Evolutionary conservation across 2,797 vertebrate species (phyloP), one percentile per base, ranked within the genome.

Genomic region (Sebastes miniatus): DNA sequence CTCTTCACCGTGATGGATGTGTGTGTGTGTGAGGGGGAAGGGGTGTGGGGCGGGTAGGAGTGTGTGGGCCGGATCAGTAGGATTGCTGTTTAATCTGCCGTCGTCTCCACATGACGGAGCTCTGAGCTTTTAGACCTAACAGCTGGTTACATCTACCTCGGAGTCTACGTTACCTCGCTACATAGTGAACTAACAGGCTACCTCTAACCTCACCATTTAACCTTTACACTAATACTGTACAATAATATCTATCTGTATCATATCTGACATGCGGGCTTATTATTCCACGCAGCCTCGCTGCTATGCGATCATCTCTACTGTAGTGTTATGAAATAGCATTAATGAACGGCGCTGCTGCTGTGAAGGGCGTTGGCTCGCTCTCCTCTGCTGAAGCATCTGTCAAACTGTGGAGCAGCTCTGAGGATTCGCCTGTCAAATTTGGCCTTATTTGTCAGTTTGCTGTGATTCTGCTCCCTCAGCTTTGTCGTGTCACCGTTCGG

Each of bases 41-140:
- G 61, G 58, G 63, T 14, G 64, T 29, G 76, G 39, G 74, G 47
- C n/a, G 18, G 39, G 73, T 67, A 32, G 5, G 39, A 63, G 69
- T 84, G 88, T 86, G 88, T 90, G 90, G 86, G 85, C 77, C 89
- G 82, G 88, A 94, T 91, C 88, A 90, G 87, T 69, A 54, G 92
- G 91, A 95, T 92, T 92, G 88, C 75, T 66, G 81, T 91, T 92
- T 95, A 95, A 95, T 95, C 92, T 93, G 89, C 82, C 22, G 72
- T 80, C 39, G 75, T 89, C 82, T 81, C 91, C 84, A 84, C 84
- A 82, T 63, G 82, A 84, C 75, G 12, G 71, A 84, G 81, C 84
- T 80, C 76, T 47, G 82, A 86, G 87, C 83, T 85, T 88, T 91
- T 72, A 88, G 81, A 84, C 70, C 83, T 32, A 89, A 88, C 92